These are phyloP conservation scores for Balaeniceps rex DNA, from an alignment of 2,113 vertebrate species.

Conservation along the genomic window DNA sequence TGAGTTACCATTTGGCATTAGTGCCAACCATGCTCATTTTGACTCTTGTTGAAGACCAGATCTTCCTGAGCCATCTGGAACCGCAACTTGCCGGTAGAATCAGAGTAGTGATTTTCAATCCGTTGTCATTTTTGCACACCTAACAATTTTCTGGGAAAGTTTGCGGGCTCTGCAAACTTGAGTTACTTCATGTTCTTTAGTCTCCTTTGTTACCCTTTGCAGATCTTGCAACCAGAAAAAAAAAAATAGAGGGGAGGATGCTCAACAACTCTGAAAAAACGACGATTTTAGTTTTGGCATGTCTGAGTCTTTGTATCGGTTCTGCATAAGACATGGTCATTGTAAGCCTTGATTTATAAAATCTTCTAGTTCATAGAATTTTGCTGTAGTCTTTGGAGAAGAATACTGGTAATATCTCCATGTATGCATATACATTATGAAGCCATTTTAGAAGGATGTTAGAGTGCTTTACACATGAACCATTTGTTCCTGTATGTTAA, in stretches of 20 bases:
- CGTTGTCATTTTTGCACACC: neutral
- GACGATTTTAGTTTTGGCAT: neutral
- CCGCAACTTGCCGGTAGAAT: neutral
- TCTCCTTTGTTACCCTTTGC: neutral
- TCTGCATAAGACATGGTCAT: neutral
- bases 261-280: neutral
- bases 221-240: neutral
- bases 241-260: neutral
- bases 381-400: neutral
- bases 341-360: neutral
- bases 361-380: neutral
- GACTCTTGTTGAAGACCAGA: neutral
- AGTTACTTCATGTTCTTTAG: neutral
- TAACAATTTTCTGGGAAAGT: neutral
- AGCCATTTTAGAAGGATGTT: neutral
- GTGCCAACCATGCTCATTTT: neutral
- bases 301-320: neutral
- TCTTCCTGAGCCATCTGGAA: neutral
- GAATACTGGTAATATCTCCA: neutral
- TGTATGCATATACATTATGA: neutral
- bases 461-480: neutral
- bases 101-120: neutral
- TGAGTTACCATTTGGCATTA: neutral
- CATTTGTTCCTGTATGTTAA: neutral
- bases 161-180: neutral